Base-by-base conservation (phyloP, 2,888 invertebrate genomes). In the Eristalis tenax region DNA sequence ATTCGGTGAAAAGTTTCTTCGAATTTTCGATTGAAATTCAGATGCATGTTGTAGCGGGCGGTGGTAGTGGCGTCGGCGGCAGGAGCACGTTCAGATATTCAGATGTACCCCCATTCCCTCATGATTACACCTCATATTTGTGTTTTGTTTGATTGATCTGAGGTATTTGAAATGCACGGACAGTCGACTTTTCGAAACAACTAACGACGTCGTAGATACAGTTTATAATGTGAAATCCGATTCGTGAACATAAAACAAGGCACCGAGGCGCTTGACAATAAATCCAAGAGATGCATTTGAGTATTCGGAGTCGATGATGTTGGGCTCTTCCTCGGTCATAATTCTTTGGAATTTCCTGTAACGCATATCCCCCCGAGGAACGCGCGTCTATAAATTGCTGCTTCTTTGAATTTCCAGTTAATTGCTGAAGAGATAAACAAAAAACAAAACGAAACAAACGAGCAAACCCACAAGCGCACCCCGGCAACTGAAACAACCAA, bases 351-450 rank as follows among this genome's bases (percentile, higher is more conserved):
- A 50, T 76, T 81, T 77, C 84, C 63, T 71, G 75, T 68, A 75
- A 76, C 76, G 43, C 59, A 73, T 64, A 57, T 73, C 76, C n/a
- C 43, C 50, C 18, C 50, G 18, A 57, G 28, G 18, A 63, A 23
- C 69, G 81, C 23, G 26, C 23, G 26, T 43, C 73, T n/a, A 80
- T 85, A 85, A 85, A 85, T 85, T 77, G 50, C n/a, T 6, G n/a
- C 18, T 18, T 18, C 50, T 23, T 43, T 70, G 2, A 10, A 32
- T 75, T 80, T 61, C 59, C 61, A 71, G 43, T 59, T 75, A 78
- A 64, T 70, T 56, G n/a, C 28, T 15, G 28, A 26, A 6, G 61
- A 26, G 15, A 10, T n/a, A 6, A 65, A 38, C 11, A 13, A 18
- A 28, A 38, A 1, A 0, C 38, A 1, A 15, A 18, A 32, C n/a